Percentiles rank a stretch among this genome's conserved stretches.
Evolutionary conservation across 2,113 vertebrate genomes (phyloP).

Genomic region (Heteronetta atricapilla): DNA sequence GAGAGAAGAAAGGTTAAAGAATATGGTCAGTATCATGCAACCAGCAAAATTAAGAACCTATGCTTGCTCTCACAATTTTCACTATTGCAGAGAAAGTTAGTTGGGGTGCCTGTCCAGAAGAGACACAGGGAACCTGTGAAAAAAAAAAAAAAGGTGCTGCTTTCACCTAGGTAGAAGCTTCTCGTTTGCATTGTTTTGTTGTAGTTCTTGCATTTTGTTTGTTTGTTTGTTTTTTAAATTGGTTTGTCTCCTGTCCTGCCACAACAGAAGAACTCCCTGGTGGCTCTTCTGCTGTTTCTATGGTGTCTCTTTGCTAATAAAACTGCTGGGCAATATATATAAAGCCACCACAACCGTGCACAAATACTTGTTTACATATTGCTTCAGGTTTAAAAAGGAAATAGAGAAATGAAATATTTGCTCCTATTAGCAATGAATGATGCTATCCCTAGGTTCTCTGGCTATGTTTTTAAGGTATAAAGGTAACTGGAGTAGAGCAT

Average conservation of each 20-base stretch:
- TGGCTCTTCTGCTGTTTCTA: not conserved
- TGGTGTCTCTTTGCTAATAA: not conserved
- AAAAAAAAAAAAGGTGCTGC: not conserved
- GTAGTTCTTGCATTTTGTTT: too few species aligned
- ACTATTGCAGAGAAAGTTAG: not conserved
- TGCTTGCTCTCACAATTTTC: not conserved
- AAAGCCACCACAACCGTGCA: not conserved
- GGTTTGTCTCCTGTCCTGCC: not conserved
- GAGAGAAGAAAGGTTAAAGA: not conserved
- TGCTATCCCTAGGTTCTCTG: not conserved
- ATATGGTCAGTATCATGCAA: not conserved
- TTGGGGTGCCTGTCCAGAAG: not conserved
- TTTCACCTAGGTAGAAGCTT: not conserved
- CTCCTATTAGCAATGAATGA: not conserved
- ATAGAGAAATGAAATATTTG: constrained; percentile 16
- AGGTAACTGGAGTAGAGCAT: not conserved
- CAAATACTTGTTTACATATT: not conserved
- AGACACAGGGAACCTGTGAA: not conserved
- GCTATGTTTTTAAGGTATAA: not conserved
- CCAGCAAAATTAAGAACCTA: not conserved
- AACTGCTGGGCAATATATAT: not conserved
- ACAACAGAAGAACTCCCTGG: not conserved
- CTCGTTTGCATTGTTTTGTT: too few species aligned
- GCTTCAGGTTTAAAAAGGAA: not conserved
- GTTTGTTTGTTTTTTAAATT: not conserved